phyloP scores from a whole-genome alignment of 35 echinoderm and acorn worm genomes.

The Hemicentrotus pulcherrimus region DNA sequence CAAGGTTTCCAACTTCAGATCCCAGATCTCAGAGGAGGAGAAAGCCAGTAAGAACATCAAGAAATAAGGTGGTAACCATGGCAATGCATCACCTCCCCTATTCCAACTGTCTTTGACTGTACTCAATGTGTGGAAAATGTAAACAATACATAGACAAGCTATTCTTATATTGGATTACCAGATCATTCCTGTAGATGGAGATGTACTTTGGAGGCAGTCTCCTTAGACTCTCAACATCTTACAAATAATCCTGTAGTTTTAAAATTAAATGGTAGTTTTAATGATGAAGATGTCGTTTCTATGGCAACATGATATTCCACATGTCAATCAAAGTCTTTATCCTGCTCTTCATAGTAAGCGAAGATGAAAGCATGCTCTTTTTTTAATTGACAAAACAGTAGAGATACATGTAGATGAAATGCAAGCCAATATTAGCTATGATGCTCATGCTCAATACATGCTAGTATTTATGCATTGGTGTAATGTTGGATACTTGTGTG shows the following conservation, averaged over 20 bases:
- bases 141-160: not conserved
- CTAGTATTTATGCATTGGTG: not conserved
- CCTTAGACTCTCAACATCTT: too few relatives aligned
- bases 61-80: slow-evolving; percentile 46
- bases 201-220: too few relatives aligned
- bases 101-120: not conserved
- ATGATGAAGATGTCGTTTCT: not conserved
- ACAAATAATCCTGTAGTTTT: not conserved
- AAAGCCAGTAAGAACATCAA: slow-evolving; percentile 99
- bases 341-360: not conserved
- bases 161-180: not conserved
- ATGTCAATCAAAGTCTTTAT: not conserved
- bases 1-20: slow-evolving; percentile 76
- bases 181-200: too few relatives aligned
- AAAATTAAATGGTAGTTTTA: not conserved
- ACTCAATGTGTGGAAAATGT: not conserved
- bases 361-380: not conserved
- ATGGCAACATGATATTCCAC: not conserved
- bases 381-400: not conserved
- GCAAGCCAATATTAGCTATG: not conserved
- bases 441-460: not conserved
- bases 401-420: not conserved
- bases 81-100: not conserved
- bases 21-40: slow-evolving; percentile 87
- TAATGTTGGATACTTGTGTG: not conserved